These are phyloP conservation scores for Centrocercus urophasianus DNA, from an alignment of 2,113 vertebrate genomes.

Conservation along the genomic window DNA sequence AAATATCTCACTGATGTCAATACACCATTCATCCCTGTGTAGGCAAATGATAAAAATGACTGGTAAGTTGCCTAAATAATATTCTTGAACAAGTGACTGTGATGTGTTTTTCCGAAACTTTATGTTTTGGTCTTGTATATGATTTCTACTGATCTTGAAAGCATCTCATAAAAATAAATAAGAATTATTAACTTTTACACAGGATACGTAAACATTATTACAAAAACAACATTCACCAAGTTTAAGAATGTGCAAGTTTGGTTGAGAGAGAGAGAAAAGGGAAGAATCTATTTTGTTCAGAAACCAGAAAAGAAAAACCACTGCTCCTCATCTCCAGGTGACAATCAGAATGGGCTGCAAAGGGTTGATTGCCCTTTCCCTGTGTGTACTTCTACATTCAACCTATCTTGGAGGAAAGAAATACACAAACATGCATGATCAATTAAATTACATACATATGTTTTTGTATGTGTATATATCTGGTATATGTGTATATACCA, in stretches of 20 bases:
- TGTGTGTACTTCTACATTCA: not conserved
- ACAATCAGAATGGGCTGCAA: not conserved
- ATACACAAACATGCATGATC: too few species aligned
- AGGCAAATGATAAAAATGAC: not conserved
- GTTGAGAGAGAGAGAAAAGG: not conserved
- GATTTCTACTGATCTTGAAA: not conserved
- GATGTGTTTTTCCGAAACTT: not conserved
- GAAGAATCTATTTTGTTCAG: not conserved
- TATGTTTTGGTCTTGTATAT: rapidly evolving
- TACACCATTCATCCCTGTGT: not conserved
- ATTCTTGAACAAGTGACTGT: not conserved
- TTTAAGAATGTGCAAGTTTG: not conserved
- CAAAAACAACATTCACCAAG: not conserved
- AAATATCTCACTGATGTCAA: not conserved
- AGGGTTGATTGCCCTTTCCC: not conserved
- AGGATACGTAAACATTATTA: not conserved
- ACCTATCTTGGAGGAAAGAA: not conserved
- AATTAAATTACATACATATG: too few species aligned
- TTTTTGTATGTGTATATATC: too few species aligned
- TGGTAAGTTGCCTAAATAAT: not conserved
- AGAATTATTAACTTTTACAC: not conserved
- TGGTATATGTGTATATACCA: not conserved
- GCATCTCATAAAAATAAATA: not conserved
- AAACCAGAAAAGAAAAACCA: not conserved
- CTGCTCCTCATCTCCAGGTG: not conserved